A percentile compares a stretch with the other conserved stretches of the same genome.
Evolutionary conservation across 2,113 vertebrate species (phyloP).

Genomic region (Brachyistius frenatus): DNA sequence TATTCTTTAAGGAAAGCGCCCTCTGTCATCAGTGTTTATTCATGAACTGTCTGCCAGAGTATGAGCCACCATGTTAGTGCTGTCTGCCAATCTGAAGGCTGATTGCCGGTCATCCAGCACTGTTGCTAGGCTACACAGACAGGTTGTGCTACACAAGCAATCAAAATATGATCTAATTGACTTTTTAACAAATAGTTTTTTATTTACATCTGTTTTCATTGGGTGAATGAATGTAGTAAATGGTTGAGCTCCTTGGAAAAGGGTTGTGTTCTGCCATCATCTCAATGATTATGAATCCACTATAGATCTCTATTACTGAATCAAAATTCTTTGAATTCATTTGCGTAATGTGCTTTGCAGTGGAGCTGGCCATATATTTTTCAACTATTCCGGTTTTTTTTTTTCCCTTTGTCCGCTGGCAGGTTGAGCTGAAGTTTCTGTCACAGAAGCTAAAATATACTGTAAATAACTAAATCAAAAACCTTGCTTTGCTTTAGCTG

Average conservation of each 20-base stretch:
- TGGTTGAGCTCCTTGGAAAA: no score
- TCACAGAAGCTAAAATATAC: no score
- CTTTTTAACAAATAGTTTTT: slow-evolving; percentile 3
- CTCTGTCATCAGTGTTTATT: slow-evolving; percentile 15
- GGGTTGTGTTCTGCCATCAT: no score
- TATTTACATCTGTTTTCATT: neutral
- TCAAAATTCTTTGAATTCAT: neutral
- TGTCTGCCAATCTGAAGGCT: slow-evolving; percentile 22
- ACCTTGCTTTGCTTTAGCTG: no score
- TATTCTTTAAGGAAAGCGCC: neutral
- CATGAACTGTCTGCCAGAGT: slow-evolving; percentile 20
- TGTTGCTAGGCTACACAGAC: slow-evolving; percentile 68
- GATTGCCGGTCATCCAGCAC: neutral
- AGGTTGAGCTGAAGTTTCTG: no score
- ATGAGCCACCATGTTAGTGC: neutral
- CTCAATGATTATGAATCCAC: no score
- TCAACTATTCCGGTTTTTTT: no score
- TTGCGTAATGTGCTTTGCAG: neutral
- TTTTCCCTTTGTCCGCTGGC: no score
- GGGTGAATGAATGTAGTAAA: neutral
- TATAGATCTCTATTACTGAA: neutral
- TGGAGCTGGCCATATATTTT: no score
- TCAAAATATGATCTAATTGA: slow-evolving; percentile 7
- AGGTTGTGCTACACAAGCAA: slow-evolving; percentile 10
- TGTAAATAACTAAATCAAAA: no score